Evolutionary conservation across 2,888 invertebrate genomes (phyloP), one percentile per base, ranked within the genome.

Genomic region (Hydropsyche betteni): DNA sequence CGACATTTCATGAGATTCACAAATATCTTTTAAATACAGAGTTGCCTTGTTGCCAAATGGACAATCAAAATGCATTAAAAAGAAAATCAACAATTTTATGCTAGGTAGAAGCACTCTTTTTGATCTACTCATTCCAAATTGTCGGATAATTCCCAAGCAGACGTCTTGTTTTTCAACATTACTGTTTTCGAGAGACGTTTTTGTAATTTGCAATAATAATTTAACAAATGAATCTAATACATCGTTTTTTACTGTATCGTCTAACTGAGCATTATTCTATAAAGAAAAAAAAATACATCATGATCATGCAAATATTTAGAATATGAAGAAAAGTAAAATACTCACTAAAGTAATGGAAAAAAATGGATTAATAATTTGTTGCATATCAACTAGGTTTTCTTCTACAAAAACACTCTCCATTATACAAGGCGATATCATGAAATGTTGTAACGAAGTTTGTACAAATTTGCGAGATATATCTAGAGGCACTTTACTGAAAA

Each of bases 31-130:
- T 38, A 90, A 84, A 80, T 87, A 88, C 7, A 88, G 85, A 0
- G 88, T 86, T 10, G 91, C 91, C 80, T 89, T 88, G 1, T 89
- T 85, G 6, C 87, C 85, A 36, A 89, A 84, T 52, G 86, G 85
- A 69, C 91, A 90, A 72, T 88, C 89, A 10, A 90, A 89, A 80
- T 91, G 87, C 86, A 91, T 89, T 50, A 92, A 87, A 81, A 89
- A 90, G 81, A 90, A 89, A 8, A 89, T 86, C 0, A 91, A 82
- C 10, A 90, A 84, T 81, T 89, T 89, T 16, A 88, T 85, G 0
- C 83, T 82, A 10, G 87, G 85, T 75, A 88, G 81, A 36, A 88
- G 80, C 0, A 88, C 84, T 81, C 84, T 83, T 78, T 85, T 82
- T 68, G 84, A 83, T 5, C 81, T 81, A 72, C 84, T 83, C 24